Percentiles rank a stretch among this genome's conserved stretches.
Evolutionary conservation across 2,113 vertebrate species (phyloP).

Genomic region (Cynoglossus semilaevis): DNA sequence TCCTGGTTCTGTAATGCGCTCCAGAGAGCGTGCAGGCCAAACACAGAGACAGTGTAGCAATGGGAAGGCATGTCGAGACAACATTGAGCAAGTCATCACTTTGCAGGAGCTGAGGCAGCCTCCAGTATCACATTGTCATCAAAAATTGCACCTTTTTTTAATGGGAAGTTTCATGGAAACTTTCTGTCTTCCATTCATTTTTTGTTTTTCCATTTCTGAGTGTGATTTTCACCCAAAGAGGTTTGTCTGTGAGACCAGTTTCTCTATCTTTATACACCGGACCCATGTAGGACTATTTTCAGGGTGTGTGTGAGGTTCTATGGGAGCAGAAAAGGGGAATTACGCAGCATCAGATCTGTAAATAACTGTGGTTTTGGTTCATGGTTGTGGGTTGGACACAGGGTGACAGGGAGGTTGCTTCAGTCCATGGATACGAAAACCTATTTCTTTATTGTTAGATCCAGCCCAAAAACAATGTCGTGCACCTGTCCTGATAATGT

Average conservation of each 20-base stretch:
- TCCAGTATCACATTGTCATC: constrained; percentile 50
- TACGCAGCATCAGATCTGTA: constrained; percentile 56
- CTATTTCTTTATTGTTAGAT: constrained; percentile 19
- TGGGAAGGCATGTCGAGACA: constrained; percentile 67
- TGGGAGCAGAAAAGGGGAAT: constrained; percentile 56
- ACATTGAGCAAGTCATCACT: constrained; percentile 32
- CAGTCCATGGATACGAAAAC: constrained; percentile 8
- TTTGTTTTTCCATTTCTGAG: constrained; percentile 9
- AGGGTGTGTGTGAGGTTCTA: constrained; percentile 35
- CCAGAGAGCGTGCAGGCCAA: constrained; percentile 41
- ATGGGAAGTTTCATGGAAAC: constrained; percentile 51
- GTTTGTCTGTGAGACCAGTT: not conserved
- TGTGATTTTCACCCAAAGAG: not conserved
- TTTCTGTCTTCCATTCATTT: constrained; percentile 13
- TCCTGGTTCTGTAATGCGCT: constrained; percentile 51
- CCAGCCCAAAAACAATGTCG: constrained; percentile 3
- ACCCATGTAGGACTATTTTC: constrained; percentile 42
- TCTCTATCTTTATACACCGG: constrained; percentile 17
- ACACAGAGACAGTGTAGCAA: constrained; percentile 48
- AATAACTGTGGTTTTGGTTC: constrained; percentile 58
- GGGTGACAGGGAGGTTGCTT: constrained; percentile 35
- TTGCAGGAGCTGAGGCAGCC: constrained; percentile 47
- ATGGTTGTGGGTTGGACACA: constrained; percentile 30
- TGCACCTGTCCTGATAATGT: constrained; percentile 43
- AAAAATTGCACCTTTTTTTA: constrained; percentile 35